A percentile compares a stretch with the other conserved stretches of the same genome.
phyloP scores from a whole-genome alignment of 1,140 invertebrate species.

The Diploscapter pachys region DNA sequence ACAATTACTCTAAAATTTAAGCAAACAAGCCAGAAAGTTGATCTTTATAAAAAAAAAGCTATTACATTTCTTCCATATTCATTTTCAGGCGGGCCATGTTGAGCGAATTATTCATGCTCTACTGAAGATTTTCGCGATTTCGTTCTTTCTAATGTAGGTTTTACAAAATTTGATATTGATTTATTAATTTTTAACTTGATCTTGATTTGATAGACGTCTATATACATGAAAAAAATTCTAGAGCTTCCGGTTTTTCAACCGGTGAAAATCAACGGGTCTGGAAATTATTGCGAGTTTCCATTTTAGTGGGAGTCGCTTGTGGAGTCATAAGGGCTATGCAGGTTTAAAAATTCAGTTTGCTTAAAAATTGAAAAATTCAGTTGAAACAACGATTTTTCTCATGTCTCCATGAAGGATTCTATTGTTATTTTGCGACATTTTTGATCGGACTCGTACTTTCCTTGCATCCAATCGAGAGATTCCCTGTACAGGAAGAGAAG shows the following conservation, averaged over 20 bases:
- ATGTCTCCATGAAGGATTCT: constrained; percentile 41
- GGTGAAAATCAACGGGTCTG: constrained; percentile 26
- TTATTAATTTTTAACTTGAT: too few relatives aligned
- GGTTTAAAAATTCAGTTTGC: constrained; percentile 2
- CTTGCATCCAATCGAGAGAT: constrained; percentile 26
- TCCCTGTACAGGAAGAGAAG: constrained; percentile 7
- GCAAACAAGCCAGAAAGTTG: too few relatives aligned
- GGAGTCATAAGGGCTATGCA: constrained; percentile 27
- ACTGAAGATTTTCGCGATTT: too few relatives aligned
- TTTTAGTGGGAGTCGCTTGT: constrained; percentile 19
- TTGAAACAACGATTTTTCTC: constrained; percentile 39
- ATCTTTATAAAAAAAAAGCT: too few relatives aligned
- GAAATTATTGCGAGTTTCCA: constrained; percentile 27
- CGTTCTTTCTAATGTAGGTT: too few relatives aligned
- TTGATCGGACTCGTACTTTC: constrained; percentile 31
- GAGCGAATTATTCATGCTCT: too few relatives aligned
- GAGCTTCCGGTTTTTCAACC: constrained; percentile 6
- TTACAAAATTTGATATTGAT: too few relatives aligned
- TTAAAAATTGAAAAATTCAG: constrained; percentile 12
- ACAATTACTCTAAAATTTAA: too few relatives aligned
- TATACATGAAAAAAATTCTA: background rate
- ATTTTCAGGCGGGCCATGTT: too few relatives aligned
- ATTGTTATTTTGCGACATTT: constrained; percentile 34
- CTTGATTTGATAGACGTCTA: too few relatives aligned
- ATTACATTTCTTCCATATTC: too few relatives aligned